Conservation (phyloP, 2,888 invertebrate species). For the Dolichopus griseipennis region DNA sequence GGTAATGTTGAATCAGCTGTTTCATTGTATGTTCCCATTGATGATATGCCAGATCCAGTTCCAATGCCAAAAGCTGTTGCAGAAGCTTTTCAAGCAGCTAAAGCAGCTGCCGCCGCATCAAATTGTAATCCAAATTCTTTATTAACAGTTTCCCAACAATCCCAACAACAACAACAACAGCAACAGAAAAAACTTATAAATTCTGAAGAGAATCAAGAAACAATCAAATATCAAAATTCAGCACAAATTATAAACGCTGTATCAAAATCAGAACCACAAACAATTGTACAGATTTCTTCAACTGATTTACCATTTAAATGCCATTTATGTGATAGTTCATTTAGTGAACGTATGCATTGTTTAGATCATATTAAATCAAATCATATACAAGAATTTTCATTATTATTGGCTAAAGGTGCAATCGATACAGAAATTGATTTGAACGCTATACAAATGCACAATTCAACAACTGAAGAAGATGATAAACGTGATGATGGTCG, state of each 20-base stretch:
- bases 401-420: conserved; percentile 74
- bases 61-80: conserved; percentile 39
- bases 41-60: conserved; percentile 41
- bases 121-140: neutral
- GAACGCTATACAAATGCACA: conserved; percentile 25
- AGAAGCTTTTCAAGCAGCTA: conserved; percentile 35
- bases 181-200: conserved; percentile 47
- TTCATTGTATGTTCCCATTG: conserved; percentile 45
- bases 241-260: conserved; percentile 22
- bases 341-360: conserved; percentile 67
- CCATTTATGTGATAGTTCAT: conserved; percentile 84
- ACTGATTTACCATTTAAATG: conserved; percentile 80
- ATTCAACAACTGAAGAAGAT: conserved; percentile 47
- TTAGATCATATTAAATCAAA: conserved; percentile 69
- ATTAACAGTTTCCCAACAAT: neutral
- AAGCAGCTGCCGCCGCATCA: conserved; percentile 27
- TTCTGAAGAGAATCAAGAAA: conserved; percentile 40
- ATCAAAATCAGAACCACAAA: conserved; percentile 17
- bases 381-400: conserved; percentile 70
- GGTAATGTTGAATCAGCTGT: conserved; percentile 49
- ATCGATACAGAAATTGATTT: conserved; percentile 48
- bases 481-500: conserved; percentile 56
- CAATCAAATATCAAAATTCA: conserved; percentile 23
- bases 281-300: conserved; percentile 32
- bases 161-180: neutral